Evolutionary conservation across 2,113 vertebrate genomes (phyloP).

Genomic region (Clinocottus analis): DNA sequence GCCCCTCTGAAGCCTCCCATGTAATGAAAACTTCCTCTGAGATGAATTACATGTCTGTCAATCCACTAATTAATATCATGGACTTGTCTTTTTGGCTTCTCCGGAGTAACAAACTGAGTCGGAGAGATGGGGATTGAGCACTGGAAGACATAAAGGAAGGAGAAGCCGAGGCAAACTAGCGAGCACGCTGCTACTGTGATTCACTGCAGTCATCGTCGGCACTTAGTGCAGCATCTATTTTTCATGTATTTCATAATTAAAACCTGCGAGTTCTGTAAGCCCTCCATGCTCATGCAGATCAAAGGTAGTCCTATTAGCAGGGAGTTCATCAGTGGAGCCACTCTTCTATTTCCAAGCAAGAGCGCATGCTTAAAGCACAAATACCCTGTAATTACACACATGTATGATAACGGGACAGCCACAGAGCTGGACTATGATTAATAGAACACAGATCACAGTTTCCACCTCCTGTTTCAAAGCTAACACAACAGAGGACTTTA

Average conservation of each 20-base stretch:
- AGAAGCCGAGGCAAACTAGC: constrained; percentile 61
- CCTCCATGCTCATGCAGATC: constrained; percentile 76
- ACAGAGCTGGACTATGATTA: constrained; percentile 74
- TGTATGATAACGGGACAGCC: constrained; percentile 67
- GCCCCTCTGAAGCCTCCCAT: constrained; percentile 82
- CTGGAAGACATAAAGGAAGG: constrained; percentile 67
- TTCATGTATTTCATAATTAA: constrained; percentile 86
- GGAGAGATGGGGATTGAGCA: constrained; percentile 43
- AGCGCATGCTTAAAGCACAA: constrained; percentile 70
- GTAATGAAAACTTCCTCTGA: constrained; percentile 83
- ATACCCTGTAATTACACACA: constrained; percentile 74
- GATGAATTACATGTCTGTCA: constrained; percentile 84
- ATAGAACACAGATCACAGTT: constrained; percentile 77
- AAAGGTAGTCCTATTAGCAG: constrained; percentile 79
- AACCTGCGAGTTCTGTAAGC: constrained; percentile 77
- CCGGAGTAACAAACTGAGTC: constrained; percentile 65
- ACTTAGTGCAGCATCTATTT: constrained; percentile 83
- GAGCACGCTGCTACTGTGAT: constrained; percentile 48
- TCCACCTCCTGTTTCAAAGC: constrained; percentile 69
- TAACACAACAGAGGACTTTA: constrained; percentile 71
- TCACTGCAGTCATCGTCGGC: constrained; percentile 74
- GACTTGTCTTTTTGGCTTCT: constrained; percentile 68
- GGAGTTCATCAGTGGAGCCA: constrained; percentile 77
- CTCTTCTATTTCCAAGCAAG: constrained; percentile 70
- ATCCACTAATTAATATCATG: constrained; percentile 84